Percentiles rank a stretch among this genome's conserved stretches.
Evolutionary conservation across 2,888 invertebrate genomes (phyloP).

Genomic region (Lepeophtheirus nordmannii): DNA sequence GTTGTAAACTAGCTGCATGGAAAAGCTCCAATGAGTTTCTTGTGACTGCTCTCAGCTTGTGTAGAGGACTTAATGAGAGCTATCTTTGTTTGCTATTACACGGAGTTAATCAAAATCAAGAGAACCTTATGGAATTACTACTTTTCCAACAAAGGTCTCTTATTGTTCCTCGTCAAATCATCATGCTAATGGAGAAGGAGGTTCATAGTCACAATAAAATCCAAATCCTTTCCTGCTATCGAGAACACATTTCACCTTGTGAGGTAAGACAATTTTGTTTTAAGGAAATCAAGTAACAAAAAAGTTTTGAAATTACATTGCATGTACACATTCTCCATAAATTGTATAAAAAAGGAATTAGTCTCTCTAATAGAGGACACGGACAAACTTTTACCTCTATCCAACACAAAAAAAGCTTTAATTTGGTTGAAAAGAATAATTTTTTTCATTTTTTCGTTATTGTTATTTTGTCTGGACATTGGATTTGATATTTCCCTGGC

Average conservation of each 20-base stretch:
- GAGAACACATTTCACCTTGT: background rate
- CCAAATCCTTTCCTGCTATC: background rate
- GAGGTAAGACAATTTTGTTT: background rate
- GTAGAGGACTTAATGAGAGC: background rate
- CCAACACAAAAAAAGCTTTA: background rate
- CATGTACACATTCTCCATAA: background rate
- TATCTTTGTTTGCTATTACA: background rate
- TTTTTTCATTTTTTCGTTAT: background rate
- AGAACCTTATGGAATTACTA: background rate
- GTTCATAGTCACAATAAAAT: background rate
- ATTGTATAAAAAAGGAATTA: background rate
- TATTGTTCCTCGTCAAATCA: slow-evolving; percentile 4
- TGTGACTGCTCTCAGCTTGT: background rate
- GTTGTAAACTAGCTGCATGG: background rate
- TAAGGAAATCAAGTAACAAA: background rate
- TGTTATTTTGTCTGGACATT: background rate
- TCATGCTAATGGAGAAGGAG: slow-evolving; percentile 1
- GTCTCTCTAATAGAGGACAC: background rate
- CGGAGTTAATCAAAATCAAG: background rate
- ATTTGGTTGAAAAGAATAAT: background rate
- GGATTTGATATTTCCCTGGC: slow-evolving; percentile 5
- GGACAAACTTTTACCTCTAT: background rate
- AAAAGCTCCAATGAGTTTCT: background rate
- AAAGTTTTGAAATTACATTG: background rate
- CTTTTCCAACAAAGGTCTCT: background rate